Evolutionary conservation across 2,797 vertebrate genomes (phyloP).

Genomic region (Mus spretus): DNA sequence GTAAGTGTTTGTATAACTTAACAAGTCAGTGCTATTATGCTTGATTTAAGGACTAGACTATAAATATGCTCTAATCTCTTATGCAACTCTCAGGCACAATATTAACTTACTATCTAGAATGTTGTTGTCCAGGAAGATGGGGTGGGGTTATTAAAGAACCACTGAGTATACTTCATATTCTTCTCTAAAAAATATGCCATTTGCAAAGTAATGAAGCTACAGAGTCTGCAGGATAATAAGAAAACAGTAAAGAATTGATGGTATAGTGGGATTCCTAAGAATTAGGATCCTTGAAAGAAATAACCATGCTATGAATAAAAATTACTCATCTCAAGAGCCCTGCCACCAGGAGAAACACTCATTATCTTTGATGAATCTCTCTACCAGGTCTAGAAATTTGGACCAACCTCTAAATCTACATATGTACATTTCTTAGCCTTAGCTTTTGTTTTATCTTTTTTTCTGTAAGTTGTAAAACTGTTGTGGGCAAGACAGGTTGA

Average conservation of each 20-base stretch:
- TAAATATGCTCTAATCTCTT: conserved; percentile 31
- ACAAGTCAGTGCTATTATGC: background rate
- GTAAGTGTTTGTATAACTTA: background rate
- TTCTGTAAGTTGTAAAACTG: background rate
- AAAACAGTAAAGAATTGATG: conserved; percentile 26
- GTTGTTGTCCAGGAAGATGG: background rate
- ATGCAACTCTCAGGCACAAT: background rate
- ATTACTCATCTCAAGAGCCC: background rate
- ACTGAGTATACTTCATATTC: background rate
- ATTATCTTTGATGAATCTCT: background rate
- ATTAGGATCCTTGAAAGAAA: background rate
- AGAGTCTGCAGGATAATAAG: background rate
- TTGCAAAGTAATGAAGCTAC: background rate
- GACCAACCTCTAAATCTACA: background rate
- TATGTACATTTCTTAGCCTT: background rate
- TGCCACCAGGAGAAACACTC: background rate
- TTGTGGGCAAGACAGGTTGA: background rate
- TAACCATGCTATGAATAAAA: background rate
- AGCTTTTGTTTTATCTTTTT: background rate
- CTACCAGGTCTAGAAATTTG: background rate
- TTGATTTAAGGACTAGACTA: background rate
- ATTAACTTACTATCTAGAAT: conserved; percentile 10
- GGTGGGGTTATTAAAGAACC: background rate
- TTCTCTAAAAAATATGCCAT: background rate
- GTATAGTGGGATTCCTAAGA: background rate